Evolutionary conservation across 2,113 vertebrate genomes (phyloP).

Genomic region (Poecile atricapillus): DNA sequence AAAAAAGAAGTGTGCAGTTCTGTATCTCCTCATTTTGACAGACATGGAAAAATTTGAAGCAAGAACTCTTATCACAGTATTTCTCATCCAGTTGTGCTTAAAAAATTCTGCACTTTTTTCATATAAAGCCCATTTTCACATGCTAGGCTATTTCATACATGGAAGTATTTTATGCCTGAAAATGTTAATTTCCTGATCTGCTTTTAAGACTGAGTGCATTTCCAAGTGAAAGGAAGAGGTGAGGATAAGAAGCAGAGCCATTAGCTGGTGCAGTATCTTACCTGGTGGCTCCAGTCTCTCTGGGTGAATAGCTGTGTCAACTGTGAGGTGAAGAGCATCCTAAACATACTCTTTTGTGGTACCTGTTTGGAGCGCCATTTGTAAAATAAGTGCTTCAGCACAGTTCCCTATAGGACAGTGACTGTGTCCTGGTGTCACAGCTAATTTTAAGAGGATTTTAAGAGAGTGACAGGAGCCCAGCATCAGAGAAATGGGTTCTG

Average conservation of each 20-base stretch:
- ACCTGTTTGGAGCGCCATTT: neutral
- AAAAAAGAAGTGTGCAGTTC: neutral
- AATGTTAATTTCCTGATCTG: neutral
- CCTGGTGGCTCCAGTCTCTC: neutral
- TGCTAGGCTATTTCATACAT: neutral
- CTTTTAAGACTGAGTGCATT: neutral
- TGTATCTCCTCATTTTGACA: neutral
- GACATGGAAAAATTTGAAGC: neutral
- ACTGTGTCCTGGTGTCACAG: neutral
- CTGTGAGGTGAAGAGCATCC: neutral
- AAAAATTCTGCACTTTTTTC: neutral
- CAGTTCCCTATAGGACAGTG: neutral
- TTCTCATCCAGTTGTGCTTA: neutral
- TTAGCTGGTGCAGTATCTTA: neutral
- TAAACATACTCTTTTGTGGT: neutral
- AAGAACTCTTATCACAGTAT: neutral
- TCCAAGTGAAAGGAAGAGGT: neutral
- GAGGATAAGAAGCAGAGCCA: neutral
- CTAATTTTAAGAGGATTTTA: neutral
- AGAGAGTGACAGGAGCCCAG: neutral
- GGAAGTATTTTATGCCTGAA: neutral
- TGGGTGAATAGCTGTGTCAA: neutral
- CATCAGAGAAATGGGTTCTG: neutral
- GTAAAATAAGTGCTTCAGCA: neutral
- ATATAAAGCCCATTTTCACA: neutral